phyloP scores from a whole-genome alignment of 1,140 invertebrate genomes.

The Apocrypta bakeri region DNA sequence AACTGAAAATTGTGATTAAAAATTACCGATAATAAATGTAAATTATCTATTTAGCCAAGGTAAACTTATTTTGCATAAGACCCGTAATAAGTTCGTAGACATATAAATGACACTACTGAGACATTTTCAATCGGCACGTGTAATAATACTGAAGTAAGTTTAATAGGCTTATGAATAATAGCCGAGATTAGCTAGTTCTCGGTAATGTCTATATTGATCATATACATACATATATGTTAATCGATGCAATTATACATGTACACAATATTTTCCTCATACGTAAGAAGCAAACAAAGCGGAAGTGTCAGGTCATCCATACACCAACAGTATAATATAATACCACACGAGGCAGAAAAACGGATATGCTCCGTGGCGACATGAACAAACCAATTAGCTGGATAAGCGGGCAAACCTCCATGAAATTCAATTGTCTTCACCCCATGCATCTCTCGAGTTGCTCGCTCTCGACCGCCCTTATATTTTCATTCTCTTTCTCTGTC shows the following conservation, averaged over 20 bases:
- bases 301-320: neutral
- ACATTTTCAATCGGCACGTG: no score
- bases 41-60: no score
- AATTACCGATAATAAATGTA: no score
- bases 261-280: no score
- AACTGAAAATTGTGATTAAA: no score
- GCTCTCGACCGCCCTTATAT: constrained; percentile 63
- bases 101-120: no score
- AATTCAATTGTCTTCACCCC: constrained; percentile 71
- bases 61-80: neutral
- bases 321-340: neutral
- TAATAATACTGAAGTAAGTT: no score
- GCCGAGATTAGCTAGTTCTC: constrained; percentile 6
- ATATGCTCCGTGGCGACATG: constrained; percentile 62
- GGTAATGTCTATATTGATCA: constrained; percentile 38
- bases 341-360: constrained; percentile 54
- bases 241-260: no score
- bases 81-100: neutral
- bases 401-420: constrained; percentile 72
- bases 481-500: constrained; percentile 56
- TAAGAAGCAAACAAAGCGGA: constrained; percentile 15
- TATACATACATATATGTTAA: no score
- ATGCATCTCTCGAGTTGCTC: constrained; percentile 59
- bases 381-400: constrained; percentile 73
- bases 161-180: constrained; percentile 39